Base-by-base conservation (phyloP, 1,140 invertebrate species). In the Procambarus virginalis region DNA sequence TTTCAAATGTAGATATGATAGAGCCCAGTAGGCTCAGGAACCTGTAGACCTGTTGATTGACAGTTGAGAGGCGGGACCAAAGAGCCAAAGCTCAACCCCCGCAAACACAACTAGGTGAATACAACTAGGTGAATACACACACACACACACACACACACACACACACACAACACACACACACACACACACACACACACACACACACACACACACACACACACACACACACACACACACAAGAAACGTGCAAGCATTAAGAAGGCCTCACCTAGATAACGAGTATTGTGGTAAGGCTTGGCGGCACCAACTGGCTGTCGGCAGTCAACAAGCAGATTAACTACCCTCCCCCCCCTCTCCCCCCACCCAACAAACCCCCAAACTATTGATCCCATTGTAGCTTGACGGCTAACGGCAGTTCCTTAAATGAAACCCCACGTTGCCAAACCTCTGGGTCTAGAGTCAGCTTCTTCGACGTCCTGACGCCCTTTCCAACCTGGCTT, bases 381-480 rank as follows among this genome's bases (percentile, higher is more conserved):
- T 84, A 84, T 84, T 84, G 81, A 84, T 84, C n/a, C 58, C 79
- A 4, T 84, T 84, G 64, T 70, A 73, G 60, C 48, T 84, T 84
- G 81, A 84, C 81, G 64, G 73, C 64, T 73, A 81, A 81, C 51
- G 79, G 51, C 48, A 55, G 51, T 55, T 81, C 79, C 79, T 81
- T 81, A 81, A 81, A 78, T 78, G 76, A 78, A n/a, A n/a, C 55
- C 58, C 49, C 12, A 9, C 20, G 22, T 73, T 70, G 82, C 68
- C 68, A 70, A 45, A 70, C 22, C 48, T 70, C 48, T n/a, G 5
- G 34, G 9, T 46, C 60, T 6, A 20, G 20, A 12, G 12, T 58
- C 34, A 34, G 34, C 34, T 34, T 34, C 34, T 1, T 34, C 34
- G 34, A 34, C 0, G 34, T 0, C 34, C 1, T 34, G 34, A 34